Evolutionary conservation across 2,797 vertebrate species (phyloP).

Genomic region (Lindbergichthys nudifrons): DNA sequence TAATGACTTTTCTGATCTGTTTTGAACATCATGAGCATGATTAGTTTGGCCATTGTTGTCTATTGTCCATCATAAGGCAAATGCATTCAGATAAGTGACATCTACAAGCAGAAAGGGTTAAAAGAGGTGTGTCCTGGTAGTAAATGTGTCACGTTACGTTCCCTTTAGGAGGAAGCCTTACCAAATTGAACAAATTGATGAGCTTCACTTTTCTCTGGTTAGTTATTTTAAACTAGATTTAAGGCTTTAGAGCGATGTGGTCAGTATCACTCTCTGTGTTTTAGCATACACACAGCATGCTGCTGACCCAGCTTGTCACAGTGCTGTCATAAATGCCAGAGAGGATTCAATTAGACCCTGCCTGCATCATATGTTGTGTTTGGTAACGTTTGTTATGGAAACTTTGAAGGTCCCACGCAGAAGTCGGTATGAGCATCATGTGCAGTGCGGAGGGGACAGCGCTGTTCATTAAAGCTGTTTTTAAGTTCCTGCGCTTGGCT

Average conservation of each 20-base stretch:
- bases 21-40: conserved; percentile 26
- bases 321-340: conserved; percentile 65
- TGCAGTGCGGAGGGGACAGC: conserved; percentile 47
- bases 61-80: conserved; percentile 33
- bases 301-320: conserved; percentile 48
- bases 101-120: conserved; percentile 53
- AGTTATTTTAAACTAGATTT: conserved; percentile 43
- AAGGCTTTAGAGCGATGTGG: conserved; percentile 39
- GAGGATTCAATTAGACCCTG: conserved; percentile 62
- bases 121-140: conserved; percentile 58
- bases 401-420: conserved; percentile 47
- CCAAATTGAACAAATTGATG: conserved; percentile 50
- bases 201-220: conserved; percentile 49
- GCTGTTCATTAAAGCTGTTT: conserved; percentile 58
- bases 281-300: conserved; percentile 4
- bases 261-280: conserved; percentile 23
- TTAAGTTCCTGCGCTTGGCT: conserved; percentile 60
- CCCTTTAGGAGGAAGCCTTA: conserved; percentile 14
- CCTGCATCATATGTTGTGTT: conserved; percentile 57
- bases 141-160: conserved; percentile 64
- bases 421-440: conserved; percentile 49
- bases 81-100: conserved; percentile 58
- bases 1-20: conserved; percentile 17
- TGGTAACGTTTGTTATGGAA: conserved; percentile 74
- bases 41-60: conserved; percentile 25